A percentile compares a stretch with the other conserved stretches of the same genome.
Conservation (phyloP, 2,888 invertebrate genomes). For the Microctonus hyperodae region DNA sequence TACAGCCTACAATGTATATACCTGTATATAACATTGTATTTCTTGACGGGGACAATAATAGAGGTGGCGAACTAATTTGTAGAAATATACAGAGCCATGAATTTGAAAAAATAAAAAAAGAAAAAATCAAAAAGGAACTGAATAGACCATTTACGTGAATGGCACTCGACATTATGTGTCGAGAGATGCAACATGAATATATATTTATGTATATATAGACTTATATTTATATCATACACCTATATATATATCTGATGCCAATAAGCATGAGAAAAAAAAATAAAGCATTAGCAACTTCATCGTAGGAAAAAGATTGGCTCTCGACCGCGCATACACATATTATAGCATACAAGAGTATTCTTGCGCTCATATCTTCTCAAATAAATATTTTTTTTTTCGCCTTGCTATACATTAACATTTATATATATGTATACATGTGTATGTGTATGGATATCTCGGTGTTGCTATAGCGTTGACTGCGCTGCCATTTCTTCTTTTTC, state of each 20-base stretch:
- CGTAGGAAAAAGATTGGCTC: constrained; percentile 18
- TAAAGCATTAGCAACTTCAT: not conserved
- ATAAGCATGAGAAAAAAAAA: not conserved
- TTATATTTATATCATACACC: too few species aligned
- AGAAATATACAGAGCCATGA: not conserved
- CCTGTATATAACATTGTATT: not conserved
- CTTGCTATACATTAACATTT: not conserved
- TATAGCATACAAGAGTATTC: constrained; percentile 29
- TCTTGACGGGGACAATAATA: not conserved
- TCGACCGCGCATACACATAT: not conserved
- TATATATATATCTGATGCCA: not conserved
- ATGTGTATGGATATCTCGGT: constrained; percentile 25
- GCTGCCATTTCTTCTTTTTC: constrained; percentile 49
- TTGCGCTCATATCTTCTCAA: constrained; percentile 31
- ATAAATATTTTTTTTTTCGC: constrained; percentile 26
- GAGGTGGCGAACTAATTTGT: constrained; percentile 15
- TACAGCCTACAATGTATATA: not conserved
- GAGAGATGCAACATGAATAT: constrained; percentile 16
- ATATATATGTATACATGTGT: not conserved
- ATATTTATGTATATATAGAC: constrained; percentile 2
- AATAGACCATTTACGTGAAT: constrained; percentile 10
- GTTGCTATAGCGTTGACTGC: constrained; percentile 31
- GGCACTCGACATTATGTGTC: constrained; percentile 7
- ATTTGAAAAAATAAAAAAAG: constrained; percentile 8
- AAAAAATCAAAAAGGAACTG: too few species aligned